Base-by-base conservation (phyloP, 2,797 vertebrate species). In the Falco concolor region DNA sequence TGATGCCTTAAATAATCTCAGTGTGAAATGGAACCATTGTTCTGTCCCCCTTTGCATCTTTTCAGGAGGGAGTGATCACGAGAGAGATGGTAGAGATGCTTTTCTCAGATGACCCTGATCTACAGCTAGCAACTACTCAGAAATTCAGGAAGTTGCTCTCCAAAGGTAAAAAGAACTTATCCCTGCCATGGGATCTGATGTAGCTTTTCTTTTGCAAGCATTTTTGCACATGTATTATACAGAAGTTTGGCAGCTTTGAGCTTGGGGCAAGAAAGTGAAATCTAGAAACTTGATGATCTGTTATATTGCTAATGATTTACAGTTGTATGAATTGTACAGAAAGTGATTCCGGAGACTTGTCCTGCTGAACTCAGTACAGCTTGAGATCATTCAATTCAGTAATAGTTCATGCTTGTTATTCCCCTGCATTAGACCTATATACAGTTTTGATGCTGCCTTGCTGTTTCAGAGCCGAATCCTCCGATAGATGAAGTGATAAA, bases 401-500 rank as follows among this genome's bases (percentile, higher is more conserved):
- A 9, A 5, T 27, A 69, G 30, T 13, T 81, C 4, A 2, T 27
- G 6, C 5, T 47, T 81, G 14, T 84, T 69, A 6, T 10, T 50
- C 6, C 27, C 5, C 38, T 70, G 20, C 11, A 2, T 13, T 54
- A 57, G 42, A 8, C 16, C 23, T 50, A 3, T 4, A 4, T 42
- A 5, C 49, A 56, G 25, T 52, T 61, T 12, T 96, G 84, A 94
- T 69, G 0, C 72, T 88, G 69, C 36, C 19, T 93, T 93, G 70
- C 38, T 69, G 4, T 98, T 97, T 86, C 96, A 99, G 99, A 99
- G 97, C 99, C 99, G 16, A 99, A 99, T 97, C 99, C 99, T 94
- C 99, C 99, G 20, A 99, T 99, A 96, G 99, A 99, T 91, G 99
- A 99, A 98, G 99, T 99, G 90, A 99, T 99, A 96, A 99, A 98